Evolutionary conservation across 2,797 vertebrate species (phyloP), one percentile per base, ranked within the genome.

Genomic region (Myripristis murdjan): DNA sequence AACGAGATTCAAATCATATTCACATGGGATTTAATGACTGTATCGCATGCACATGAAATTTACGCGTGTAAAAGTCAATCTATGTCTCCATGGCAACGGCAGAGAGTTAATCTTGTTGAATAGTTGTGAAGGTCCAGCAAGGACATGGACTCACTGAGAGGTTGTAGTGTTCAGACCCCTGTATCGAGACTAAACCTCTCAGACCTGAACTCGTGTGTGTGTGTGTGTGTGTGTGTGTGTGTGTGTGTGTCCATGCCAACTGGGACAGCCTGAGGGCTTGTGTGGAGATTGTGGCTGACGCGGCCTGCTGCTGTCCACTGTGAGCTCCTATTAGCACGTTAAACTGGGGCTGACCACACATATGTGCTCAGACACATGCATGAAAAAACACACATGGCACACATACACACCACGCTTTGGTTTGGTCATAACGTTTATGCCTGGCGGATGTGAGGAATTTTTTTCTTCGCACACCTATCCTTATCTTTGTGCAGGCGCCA

Each of bases 261-360:
- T 93, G 86, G 91, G 92, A 90, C 89, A 92, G 90, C 86, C 89
- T 93, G 87, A 94, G 89, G 89, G 84, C 87, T 93, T 90, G 89
- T 89, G 88, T 85, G 86, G 73, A 78, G 90, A 93, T 90, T 92
- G 90, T 48, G 82, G 83, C 63, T 92, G 92, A 95, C 92, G 87
- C 52, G 75, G 73, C 90, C 87, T 86, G 90, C 91, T 94, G 91
- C 90, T 86, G 87, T 92, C 91, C 87, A 74, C 71, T 31, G 80
- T 91, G 87, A 88, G 88, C 76, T 81, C 75, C 87, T 85, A 89
- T 91, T 92, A 92, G 90, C 86, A 75, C 82, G 89, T 90, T 89
- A 88, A 81, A 79, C 82, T 57, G 35, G 3, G 16, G 48, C 59
- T 64, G 8, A 14, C 72, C 15, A 75, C 79, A 73, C 74, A 58